A percentile compares a stretch with the other conserved stretches of the same genome.
Evolutionary conservation across 92 coral and sea anemone genomes (phyloP).

Genomic region (Epizoanthus illoricatus): DNA sequence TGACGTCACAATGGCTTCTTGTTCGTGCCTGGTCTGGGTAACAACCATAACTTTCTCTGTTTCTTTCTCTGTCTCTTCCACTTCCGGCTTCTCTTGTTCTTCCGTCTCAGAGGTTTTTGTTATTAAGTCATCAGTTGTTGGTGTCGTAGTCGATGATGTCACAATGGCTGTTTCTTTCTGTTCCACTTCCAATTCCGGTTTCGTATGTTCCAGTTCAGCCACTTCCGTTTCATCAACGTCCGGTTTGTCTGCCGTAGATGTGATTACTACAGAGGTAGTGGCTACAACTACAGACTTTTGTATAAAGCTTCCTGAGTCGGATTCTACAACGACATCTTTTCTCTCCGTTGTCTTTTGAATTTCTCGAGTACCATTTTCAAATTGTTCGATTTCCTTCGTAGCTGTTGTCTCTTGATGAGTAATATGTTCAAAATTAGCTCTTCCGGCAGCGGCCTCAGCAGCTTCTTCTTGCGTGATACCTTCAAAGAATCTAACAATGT

Average conservation of each 20-base stretch:
- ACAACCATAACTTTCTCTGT: background rate
- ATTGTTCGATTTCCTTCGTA: background rate
- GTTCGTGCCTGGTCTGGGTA: slow-evolving; percentile 6
- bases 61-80: background rate
- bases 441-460: background rate
- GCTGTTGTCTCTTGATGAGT: background rate
- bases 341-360: slow-evolving; percentile 4
- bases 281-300: background rate
- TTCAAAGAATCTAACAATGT: slow-evolving; percentile 28
- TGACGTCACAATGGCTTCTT: background rate
- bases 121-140: background rate
- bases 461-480: slow-evolving; percentile 22
- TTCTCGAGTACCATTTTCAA: background rate
- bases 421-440: background rate
- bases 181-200: slow-evolving; percentile 1
- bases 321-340: background rate
- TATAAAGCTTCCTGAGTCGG: background rate
- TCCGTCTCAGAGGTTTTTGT: background rate
- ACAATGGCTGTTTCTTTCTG: slow-evolving; percentile 10
- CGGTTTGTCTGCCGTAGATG: background rate
- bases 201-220: background rate
- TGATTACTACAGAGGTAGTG: background rate
- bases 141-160: background rate
- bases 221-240: background rate
- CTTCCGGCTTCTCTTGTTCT: too few species aligned